A percentile compares a stretch with the other conserved stretches of the same genome.
Conservation (phyloP, 1,140 invertebrate species). For the Cotesia vestalis region DNA sequence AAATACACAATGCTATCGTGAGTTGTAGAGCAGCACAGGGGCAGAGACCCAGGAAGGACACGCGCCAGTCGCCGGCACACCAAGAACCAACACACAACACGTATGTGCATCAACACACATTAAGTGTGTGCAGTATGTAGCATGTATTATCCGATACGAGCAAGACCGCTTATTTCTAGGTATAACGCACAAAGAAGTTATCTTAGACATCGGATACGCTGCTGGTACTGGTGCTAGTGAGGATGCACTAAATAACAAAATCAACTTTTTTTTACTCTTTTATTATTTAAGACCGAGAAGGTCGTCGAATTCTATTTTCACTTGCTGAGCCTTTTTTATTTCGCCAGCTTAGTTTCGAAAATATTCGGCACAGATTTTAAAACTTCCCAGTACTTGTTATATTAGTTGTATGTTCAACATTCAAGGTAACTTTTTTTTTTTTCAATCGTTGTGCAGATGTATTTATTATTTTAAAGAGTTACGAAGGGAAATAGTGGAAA, state of each 20-base stretch:
- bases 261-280: neutral
- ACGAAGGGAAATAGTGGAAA: no score
- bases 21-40: constrained; percentile 47
- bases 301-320: no score
- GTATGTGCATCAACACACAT: constrained; percentile 6
- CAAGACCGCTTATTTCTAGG: constrained; percentile 25
- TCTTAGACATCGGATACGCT: constrained; percentile 5
- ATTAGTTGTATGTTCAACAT: no score
- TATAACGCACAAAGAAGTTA: constrained; percentile 23
- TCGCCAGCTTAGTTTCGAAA: no score
- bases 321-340: no score
- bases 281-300: neutral
- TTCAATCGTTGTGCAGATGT: no score
- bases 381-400: no score
- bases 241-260: neutral
- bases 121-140: neutral
- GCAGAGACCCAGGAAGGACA: constrained; percentile 67
- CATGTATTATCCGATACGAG: neutral
- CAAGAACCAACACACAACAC: neutral
- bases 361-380: no score
- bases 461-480: no score
- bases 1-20: constrained; percentile 51
- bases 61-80: constrained; percentile 44
- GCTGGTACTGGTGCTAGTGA: neutral
- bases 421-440: neutral